These are phyloP conservation scores for Drosophila pallidifrons DNA, from an alignment of 1,140 invertebrate genomes.

Conservation along the genomic window DNA sequence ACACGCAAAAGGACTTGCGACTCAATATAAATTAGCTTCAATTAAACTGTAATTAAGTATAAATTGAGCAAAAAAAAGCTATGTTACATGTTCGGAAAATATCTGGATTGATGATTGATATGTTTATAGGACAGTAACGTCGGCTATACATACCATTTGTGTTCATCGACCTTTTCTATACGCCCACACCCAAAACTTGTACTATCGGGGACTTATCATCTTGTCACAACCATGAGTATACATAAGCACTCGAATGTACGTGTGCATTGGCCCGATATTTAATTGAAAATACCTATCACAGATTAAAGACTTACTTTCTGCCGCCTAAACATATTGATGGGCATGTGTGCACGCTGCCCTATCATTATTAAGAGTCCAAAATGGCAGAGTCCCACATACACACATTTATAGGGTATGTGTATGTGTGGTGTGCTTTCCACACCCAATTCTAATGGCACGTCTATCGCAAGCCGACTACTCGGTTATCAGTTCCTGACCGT, in stretches of 20 bases:
- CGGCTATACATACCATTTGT: not conserved
- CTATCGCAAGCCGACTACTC: constrained; percentile 18
- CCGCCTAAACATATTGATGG: too few relatives aligned
- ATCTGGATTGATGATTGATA: constrained; percentile 16
- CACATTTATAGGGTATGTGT: not conserved
- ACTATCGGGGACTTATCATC: constrained; percentile 11
- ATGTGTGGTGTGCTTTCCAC: constrained; percentile 15
- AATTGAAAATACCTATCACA: constrained; percentile 24
- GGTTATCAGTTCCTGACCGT: constrained; percentile 41
- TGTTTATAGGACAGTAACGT: too few relatives aligned
- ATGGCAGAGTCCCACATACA: constrained; percentile 8
- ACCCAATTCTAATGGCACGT: constrained; percentile 30
- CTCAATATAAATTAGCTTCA: constrained; percentile 25
- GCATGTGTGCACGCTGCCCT: too few relatives aligned
- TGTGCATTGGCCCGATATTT: constrained; percentile 27
- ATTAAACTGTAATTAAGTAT: constrained; percentile 27
- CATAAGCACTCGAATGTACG: constrained; percentile 25
- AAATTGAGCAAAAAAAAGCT: not conserved
- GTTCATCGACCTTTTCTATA: constrained; percentile 1
- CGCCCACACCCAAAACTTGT: not conserved
- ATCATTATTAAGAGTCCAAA: constrained; percentile 9
- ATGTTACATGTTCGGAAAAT: constrained; percentile 16
- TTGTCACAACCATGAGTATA: constrained; percentile 5
- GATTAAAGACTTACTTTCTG: constrained; percentile 17
- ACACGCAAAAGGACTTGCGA: constrained; percentile 10